Percentiles rank a stretch among this genome's conserved stretches.
These are phyloP conservation scores for Desoria tigrina DNA, from an alignment of 2,888 invertebrate species.

Conservation along the genomic window DNA sequence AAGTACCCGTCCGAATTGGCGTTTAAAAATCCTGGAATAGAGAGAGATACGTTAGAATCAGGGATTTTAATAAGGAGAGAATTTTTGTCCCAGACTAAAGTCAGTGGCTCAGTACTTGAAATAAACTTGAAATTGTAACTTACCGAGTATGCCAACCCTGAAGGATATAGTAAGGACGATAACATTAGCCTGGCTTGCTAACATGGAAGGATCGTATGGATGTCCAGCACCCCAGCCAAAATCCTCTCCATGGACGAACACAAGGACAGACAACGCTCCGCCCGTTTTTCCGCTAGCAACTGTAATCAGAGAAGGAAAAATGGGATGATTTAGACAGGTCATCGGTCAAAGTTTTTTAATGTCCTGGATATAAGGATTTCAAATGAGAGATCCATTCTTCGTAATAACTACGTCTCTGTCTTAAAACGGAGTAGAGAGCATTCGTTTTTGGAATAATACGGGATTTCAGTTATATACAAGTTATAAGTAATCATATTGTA, in stretches of 20 bases:
- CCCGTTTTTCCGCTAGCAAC: conserved; percentile 47
- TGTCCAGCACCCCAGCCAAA: conserved; percentile 91
- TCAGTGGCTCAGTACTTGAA: background rate
- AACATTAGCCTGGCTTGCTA: conserved; percentile 86
- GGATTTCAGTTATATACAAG: too few relatives aligned
- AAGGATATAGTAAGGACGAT: conserved; percentile 97
- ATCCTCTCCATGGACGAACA: conserved; percentile 80
- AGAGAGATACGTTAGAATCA: conserved; percentile 4
- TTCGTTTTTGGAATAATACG: too few relatives aligned
- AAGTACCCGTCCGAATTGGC: conserved; percentile 83
- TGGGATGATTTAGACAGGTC: background rate
- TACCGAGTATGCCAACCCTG: conserved; percentile 84
- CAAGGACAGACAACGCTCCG: conserved; percentile 66
- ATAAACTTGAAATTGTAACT: conserved; percentile 54
- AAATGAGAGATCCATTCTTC: too few relatives aligned
- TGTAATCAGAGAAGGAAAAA: conserved; percentile 24
- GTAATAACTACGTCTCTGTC: too few relatives aligned
- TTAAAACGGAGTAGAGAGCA: too few relatives aligned
- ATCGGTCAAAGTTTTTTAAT: too few relatives aligned
- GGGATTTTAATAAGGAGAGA: background rate
- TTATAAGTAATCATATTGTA: too few relatives aligned
- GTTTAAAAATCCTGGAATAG: conserved; percentile 75
- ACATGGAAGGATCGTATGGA: conserved; percentile 91
- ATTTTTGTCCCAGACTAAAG: background rate
- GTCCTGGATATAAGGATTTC: too few relatives aligned